Percentiles rank a stretch among this genome's conserved stretches.
These are phyloP conservation scores for Microcebus ravelobensis DNA, from an alignment of 2,113 vertebrate genomes.

Conservation along the genomic window DNA sequence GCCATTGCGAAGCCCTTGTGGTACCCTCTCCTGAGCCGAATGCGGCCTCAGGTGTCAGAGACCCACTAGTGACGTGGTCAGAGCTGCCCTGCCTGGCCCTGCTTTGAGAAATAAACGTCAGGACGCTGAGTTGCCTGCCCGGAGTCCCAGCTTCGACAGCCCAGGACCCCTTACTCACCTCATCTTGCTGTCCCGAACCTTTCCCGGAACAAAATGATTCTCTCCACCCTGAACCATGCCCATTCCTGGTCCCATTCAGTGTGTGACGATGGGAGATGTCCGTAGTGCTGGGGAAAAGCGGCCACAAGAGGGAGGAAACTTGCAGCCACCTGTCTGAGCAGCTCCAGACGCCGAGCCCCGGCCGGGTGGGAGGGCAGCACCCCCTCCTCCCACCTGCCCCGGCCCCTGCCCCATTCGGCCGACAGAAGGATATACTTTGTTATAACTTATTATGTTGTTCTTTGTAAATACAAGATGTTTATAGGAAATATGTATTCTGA, in stretches of 20 bases:
- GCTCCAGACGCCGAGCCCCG: neutral
- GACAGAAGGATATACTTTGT: conserved; percentile 88
- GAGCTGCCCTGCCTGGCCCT: neutral
- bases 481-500: conserved; percentile 87
- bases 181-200: neutral
- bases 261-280: too few relatives aligned
- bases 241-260: neutral
- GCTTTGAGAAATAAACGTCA: neutral
- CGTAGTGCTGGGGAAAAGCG: neutral
- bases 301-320: neutral
- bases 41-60: neutral
- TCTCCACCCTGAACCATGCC: neutral
- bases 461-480: conserved; percentile 91
- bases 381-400: conserved; percentile 62
- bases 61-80: neutral
- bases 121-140: neutral
- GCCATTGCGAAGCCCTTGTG: neutral
- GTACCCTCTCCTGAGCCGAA: too few relatives aligned
- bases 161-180: neutral
- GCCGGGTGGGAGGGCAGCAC: neutral
- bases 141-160: neutral
- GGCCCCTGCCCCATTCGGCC: conserved; percentile 58
- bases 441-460: conserved; percentile 89
- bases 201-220: neutral
- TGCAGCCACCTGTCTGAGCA: neutral